phyloP scores from a whole-genome alignment of 2,888 invertebrate genomes.

The Tinea pellionella region DNA sequence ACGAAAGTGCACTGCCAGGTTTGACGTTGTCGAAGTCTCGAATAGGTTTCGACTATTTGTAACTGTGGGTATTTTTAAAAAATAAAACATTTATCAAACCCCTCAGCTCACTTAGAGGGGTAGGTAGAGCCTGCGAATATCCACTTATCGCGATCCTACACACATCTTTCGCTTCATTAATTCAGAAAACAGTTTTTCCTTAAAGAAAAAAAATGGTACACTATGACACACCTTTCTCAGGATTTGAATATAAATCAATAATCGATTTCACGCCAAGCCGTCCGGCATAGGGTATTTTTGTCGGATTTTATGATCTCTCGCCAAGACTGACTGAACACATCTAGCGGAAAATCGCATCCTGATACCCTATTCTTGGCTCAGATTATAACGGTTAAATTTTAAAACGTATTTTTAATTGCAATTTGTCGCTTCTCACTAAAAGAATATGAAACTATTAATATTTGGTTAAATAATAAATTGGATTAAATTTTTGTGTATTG shows the following conservation, averaged over 20 bases:
- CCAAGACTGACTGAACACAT: slow-evolving; percentile 29
- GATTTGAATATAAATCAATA: slow-evolving; percentile 50
- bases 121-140: too few relatives aligned
- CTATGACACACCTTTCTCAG: neutral
- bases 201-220: neutral
- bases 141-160: neutral
- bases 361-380: neutral
- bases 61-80: too few relatives aligned
- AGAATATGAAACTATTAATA: too few relatives aligned
- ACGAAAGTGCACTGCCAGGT: too few relatives aligned
- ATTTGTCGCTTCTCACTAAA: too few relatives aligned
- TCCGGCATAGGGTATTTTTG: slow-evolving; percentile 42
- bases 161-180: neutral
- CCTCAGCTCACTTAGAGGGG: too few relatives aligned
- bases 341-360: slow-evolving; percentile 54
- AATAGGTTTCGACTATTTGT: too few relatives aligned
- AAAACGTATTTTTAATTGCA: neutral
- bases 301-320: slow-evolving; percentile 47
- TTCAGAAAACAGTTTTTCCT: neutral
- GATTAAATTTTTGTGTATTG: too few relatives aligned
- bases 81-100: too few relatives aligned
- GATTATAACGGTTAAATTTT: neutral
- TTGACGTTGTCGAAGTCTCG: too few relatives aligned
- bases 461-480: too few relatives aligned
- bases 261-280: slow-evolving; percentile 59